Base-by-base conservation (phyloP, 35 echinoderm and acorn worm species). In the Ophiothrix spiculata region DNA sequence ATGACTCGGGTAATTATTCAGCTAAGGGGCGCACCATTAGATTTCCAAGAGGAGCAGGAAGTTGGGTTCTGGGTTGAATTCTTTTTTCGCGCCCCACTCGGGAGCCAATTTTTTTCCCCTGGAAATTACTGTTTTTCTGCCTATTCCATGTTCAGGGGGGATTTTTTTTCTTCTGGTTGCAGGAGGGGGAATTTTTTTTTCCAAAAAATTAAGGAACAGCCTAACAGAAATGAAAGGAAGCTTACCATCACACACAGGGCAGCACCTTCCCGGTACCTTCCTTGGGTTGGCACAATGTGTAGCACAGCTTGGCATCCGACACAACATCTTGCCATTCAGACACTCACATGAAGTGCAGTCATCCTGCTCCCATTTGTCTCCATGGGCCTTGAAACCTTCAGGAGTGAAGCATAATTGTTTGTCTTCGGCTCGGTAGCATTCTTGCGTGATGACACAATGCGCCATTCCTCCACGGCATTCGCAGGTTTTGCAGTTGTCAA, bases 191-290 rank as follows among this genome's bases (percentile, higher is more conserved):
- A 0, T 64, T 31, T 1, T 1, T 8, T 0, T 64, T 0, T 64
- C 19, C 56, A 64, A 64, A 1, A 23, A 31, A 19, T 64, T 64
- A 23, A 23, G 21, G 56, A 0, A 64, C 1, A 64, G 19, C 21
- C 19, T 64, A 78, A 78, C 35, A 21, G 34, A 28, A 32, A 78
- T 28, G 16, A 78, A 79, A 32, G 36, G 23, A 12, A 25, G 60
- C 87, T 83, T 91, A 98, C 95, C 92, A 45, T 98, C 95, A 86
- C 95, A 98, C 0, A 93, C 91, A 17, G 95, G 95, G 89, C 95
- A 98, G 49, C 95, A 98, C 13, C 87, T 87, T 14, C 95, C 95
- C 23, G 80, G 75, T 29, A 98, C 78, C 15, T 41, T 91, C 6
- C 81, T 79, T 2, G 95, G 88, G 23, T 93, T 85, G 33, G 87